phyloP scores from a whole-genome alignment of 2,888 invertebrate species.

The Coleophora deauratella region DNA sequence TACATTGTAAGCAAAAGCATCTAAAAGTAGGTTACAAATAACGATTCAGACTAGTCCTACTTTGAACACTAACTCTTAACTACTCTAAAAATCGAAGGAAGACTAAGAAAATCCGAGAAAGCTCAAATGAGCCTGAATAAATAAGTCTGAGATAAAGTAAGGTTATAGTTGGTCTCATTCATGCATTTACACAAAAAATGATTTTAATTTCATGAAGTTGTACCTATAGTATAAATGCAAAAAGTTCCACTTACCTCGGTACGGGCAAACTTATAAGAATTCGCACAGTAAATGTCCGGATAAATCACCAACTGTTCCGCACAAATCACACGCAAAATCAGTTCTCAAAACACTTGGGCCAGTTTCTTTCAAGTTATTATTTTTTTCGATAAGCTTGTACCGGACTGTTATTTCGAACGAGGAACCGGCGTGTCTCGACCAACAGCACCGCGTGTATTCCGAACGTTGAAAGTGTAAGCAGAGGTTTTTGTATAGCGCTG shows the following conservation, averaged over 20 bases:
- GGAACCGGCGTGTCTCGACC: constrained; percentile 48
- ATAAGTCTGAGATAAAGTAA: too few relatives aligned
- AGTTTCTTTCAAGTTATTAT: constrained; percentile 40
- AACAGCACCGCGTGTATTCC: constrained; percentile 68
- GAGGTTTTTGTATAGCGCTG: constrained; percentile 68
- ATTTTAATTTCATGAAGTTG: too few relatives aligned
- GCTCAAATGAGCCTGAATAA: too few relatives aligned
- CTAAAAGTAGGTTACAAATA: too few relatives aligned
- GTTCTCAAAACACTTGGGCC: constrained; percentile 32
- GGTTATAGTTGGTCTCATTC: not conserved
- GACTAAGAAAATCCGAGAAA: too few relatives aligned
- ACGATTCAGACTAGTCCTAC: too few relatives aligned
- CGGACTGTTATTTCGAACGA: constrained; percentile 48
- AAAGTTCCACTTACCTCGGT: constrained; percentile 6
- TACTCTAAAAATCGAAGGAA: too few relatives aligned
- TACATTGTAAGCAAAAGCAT: too few relatives aligned
- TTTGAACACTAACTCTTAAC: too few relatives aligned
- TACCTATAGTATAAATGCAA: too few relatives aligned
- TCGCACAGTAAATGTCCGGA: not conserved
- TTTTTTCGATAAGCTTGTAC: constrained; percentile 49
- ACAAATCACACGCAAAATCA: constrained; percentile 35
- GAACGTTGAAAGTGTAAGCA: constrained; percentile 70
- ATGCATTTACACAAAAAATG: not conserved
- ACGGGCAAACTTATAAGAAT: not conserved
- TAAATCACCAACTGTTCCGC: constrained; percentile 4